phyloP scores from a whole-genome alignment of 2,113 vertebrate species.

The Mungos mungo region DNA sequence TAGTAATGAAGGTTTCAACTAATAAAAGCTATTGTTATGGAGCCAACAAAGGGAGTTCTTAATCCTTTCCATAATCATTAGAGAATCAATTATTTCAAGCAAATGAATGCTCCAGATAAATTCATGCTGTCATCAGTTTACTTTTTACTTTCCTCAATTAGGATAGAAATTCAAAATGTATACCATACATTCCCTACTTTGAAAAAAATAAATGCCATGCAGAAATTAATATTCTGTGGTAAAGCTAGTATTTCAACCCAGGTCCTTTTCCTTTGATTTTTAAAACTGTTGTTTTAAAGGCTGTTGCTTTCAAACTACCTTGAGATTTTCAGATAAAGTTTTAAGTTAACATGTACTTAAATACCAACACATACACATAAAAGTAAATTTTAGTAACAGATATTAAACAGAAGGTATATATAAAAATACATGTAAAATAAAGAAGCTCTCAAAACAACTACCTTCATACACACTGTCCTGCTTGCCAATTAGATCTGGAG shows the following conservation, averaged over 20 bases:
- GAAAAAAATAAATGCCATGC: not conserved
- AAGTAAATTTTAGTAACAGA: conserved; percentile 69
- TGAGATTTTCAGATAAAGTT: not conserved
- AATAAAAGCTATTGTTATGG: not conserved
- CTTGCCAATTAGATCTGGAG: conserved; percentile 97
- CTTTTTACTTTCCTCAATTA: conserved; percentile 30
- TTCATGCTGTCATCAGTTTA: not conserved
- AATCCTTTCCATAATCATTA: not conserved
- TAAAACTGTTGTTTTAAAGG: not conserved
- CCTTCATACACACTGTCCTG: conserved; percentile 99
- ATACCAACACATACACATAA: conserved; percentile 52
- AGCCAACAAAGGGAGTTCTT: not conserved
- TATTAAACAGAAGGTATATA: conserved; percentile 63
- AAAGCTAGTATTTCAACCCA: conserved; percentile 3
- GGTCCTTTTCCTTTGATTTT: conserved; percentile 28
- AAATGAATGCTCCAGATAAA: conserved; percentile 34
- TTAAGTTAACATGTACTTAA: conserved; percentile 44
- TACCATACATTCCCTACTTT: not conserved
- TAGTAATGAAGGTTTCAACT: not conserved
- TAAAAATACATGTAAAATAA: conserved; percentile 68
- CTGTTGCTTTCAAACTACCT: conserved; percentile 12
- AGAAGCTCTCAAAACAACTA: conserved; percentile 80
- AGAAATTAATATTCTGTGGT: conserved; percentile 29
- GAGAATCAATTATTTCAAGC: not conserved
- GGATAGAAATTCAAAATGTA: conserved; percentile 33